phyloP scores from a whole-genome alignment of 2,113 vertebrate species.

The Saccopteryx bilineata region DNA sequence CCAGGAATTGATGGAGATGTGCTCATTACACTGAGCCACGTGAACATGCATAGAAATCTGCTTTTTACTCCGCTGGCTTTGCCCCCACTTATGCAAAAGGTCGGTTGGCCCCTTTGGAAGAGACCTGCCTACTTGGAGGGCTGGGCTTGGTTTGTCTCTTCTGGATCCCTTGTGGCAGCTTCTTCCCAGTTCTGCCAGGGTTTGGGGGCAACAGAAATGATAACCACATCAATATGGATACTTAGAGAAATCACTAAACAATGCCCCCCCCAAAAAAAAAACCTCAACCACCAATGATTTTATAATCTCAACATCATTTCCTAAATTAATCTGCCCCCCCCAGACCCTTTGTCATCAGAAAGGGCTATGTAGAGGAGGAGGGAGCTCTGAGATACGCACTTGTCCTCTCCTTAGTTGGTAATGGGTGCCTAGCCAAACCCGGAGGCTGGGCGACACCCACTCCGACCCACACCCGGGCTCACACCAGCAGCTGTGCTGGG shows the following conservation, averaged over 20 bases:
- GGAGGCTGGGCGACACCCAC: background rate
- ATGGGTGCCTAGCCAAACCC: background rate
- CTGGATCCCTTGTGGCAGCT: constrained; percentile 59
- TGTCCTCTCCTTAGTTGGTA: background rate
- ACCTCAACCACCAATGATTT: background rate
- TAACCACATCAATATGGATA: background rate
- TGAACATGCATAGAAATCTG: constrained; percentile 72
- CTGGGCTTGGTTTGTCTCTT: constrained; percentile 23
- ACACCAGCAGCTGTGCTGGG: fast-evolving
- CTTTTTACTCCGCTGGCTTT: constrained; percentile 65
- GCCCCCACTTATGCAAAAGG: constrained; percentile 57
- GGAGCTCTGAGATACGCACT: background rate
- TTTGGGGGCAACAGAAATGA: constrained; percentile 20
- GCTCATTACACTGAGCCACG: constrained; percentile 61
- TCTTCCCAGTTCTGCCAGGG: constrained; percentile 25
- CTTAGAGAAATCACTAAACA: constrained; percentile 37
- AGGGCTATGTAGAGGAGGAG: background rate
- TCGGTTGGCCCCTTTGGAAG: constrained; percentile 61
- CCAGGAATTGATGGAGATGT: constrained; percentile 69
- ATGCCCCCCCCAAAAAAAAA: background rate
- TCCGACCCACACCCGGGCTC: fast-evolving
- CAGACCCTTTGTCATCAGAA: background rate
- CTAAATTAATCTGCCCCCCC: background rate
- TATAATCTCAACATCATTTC: background rate
- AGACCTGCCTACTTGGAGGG: constrained; percentile 34